Evolutionary conservation across 1,140 invertebrate species (phyloP), one percentile per base, ranked within the genome.

Genomic region (Conopomorpha cramerella): DNA sequence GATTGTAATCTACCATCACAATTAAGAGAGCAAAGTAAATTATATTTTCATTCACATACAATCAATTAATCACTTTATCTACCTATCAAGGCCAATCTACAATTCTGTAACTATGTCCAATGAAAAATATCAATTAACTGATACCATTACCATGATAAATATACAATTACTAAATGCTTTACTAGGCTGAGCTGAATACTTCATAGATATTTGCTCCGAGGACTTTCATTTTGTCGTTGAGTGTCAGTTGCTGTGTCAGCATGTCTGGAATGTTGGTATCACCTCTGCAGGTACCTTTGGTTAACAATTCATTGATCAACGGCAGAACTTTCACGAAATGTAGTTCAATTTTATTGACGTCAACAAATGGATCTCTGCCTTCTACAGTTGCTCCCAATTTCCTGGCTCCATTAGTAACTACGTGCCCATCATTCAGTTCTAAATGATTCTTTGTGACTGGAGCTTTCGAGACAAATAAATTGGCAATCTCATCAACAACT

Each of bases 181-280:
- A n/a, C n/a, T n/a, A n/a, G n/a, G n/a, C n/a, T n/a, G n/a, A n/a
- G 46, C 71, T 72, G 46, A 95, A 95, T 40, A 90, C 87, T 80
- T 96, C 93, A 77, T 95, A 96, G 46, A 96, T 84, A 79, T 96
- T 96, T 35, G 90, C 91, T 33, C 91, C 90, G 45, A 96, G 80
- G 19, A 84, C 78, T 71, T 92, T 91, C 14, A 93, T 68, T 62
- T 89, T 88, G 33, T 94, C 90, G 60, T 91, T 86, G 14, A 87
- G 67, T 34, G 92, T 80, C 31, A 91, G 80, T 41, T 85, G 83
- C 48, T 88, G 82, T 4, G 89, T 73, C 56, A 87, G 67, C 32
- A 82, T 74, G 35, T 86, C 84, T 39, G 83, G 80, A 68, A 88
- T 70, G 73, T 84, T 70, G 38, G 80, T 73, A 53, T 81, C 70